A percentile compares a stretch with the other conserved stretches of the same genome.
phyloP scores from a whole-genome alignment of 2,797 vertebrate genomes.

The Leptoclinus maculatus region DNA sequence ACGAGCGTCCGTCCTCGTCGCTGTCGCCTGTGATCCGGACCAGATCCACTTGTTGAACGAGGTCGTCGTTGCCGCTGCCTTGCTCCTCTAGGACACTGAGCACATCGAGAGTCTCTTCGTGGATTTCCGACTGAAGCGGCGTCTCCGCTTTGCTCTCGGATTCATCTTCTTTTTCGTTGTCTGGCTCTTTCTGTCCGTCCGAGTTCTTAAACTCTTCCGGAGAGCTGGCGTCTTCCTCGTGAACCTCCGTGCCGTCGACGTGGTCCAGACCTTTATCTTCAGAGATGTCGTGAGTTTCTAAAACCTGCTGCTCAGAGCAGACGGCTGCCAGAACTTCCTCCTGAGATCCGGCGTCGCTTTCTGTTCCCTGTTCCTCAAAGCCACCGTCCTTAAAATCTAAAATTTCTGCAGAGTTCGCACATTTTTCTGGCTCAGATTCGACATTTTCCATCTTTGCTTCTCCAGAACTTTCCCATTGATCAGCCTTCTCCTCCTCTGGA shows the following conservation, averaged over 20 bases:
- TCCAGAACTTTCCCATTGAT: background rate
- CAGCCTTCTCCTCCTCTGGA: background rate
- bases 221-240: background rate
- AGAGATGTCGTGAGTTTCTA: background rate
- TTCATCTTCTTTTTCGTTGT: background rate
- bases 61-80: background rate
- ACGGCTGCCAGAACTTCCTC: background rate
- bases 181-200: background rate
- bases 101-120: background rate
- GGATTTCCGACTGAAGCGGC: background rate
- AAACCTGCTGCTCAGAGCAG: background rate
- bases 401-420: background rate
- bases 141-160: background rate
- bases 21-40: background rate
- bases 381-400: constrained; percentile 15
- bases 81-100: background rate
- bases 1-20: constrained; percentile 50
- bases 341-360: background rate
- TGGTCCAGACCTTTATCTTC: background rate
- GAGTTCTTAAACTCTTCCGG: background rate
- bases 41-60: background rate
- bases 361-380: background rate
- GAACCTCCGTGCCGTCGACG: background rate
- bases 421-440: constrained; percentile 12
- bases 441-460: background rate